Conservation (phyloP, 2,888 invertebrate genomes). For the Sinohyriopsis cumingii region DNA sequence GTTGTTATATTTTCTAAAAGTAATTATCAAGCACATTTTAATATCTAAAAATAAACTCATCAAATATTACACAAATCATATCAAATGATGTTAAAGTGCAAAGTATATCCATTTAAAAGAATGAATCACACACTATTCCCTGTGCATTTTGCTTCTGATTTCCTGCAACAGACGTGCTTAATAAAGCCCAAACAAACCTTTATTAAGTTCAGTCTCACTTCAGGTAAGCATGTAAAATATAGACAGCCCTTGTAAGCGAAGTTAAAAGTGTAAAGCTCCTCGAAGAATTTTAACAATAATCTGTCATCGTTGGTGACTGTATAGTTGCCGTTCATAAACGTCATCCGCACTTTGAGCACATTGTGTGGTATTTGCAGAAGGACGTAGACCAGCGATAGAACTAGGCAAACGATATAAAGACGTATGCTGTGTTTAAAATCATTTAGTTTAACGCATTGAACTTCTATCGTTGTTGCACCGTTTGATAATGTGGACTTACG, state of each 20-base stretch:
- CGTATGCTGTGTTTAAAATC: constrained; percentile 20
- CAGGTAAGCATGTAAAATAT: constrained; percentile 33
- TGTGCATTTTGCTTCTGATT: too few relatives aligned
- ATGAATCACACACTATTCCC: too few relatives aligned
- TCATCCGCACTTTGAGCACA: constrained; percentile 33
- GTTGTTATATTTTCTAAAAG: too few relatives aligned
- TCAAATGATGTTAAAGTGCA: too few relatives aligned
- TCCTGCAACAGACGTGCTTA: too few relatives aligned
- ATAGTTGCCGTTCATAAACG: constrained; percentile 26
- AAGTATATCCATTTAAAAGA: too few relatives aligned
- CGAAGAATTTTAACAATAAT: constrained; percentile 30
- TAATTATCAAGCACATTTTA: too few relatives aligned
- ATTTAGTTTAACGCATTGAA: background rate
- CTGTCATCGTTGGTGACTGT: constrained; percentile 23
- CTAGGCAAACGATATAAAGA: constrained; percentile 21
- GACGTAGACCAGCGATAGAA: constrained; percentile 27
- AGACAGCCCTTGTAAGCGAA: constrained; percentile 40
- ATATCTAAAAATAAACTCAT: too few relatives aligned
- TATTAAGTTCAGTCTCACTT: constrained; percentile 28
- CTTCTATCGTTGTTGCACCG: too few relatives aligned
- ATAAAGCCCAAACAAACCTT: background rate
- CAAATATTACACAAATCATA: too few relatives aligned
- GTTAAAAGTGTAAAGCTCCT: constrained; percentile 41
- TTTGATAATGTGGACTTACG: too few relatives aligned
- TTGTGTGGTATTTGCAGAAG: constrained; percentile 42